phyloP scores from a whole-genome alignment of 2,888 invertebrate species.

The Podotricha telesiphe region DNA sequence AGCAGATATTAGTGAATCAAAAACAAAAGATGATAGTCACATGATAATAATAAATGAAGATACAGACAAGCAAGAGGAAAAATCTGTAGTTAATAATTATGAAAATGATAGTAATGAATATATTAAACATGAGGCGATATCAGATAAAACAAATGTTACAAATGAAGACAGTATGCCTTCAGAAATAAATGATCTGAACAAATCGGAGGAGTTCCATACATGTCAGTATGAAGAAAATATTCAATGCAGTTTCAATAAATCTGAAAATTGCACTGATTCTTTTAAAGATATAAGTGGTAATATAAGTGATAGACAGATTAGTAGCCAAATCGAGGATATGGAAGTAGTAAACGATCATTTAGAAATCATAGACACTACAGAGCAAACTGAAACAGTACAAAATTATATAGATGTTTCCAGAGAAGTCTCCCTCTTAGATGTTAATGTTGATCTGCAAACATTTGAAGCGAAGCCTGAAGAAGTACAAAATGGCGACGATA shows the following conservation, averaged over 20 bases:
- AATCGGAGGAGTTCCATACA: not conserved
- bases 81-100: not conserved
- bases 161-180: not conserved
- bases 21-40: not conserved
- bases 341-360: constrained; percentile 24
- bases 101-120: not conserved
- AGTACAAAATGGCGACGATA: constrained; percentile 61
- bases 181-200: not conserved
- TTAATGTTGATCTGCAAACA: constrained; percentile 30
- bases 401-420: constrained; percentile 50
- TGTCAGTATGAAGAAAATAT: not conserved
- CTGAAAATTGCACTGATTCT: constrained; percentile 29
- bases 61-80: not conserved
- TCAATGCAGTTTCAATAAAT: not conserved
- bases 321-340: constrained; percentile 34
- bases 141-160: not conserved
- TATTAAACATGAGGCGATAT: not conserved
- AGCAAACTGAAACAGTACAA: constrained; percentile 74
- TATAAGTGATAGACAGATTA: constrained; percentile 29
- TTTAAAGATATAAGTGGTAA: constrained; percentile 29
- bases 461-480: constrained; percentile 56
- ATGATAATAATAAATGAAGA: not conserved
- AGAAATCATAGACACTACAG: constrained; percentile 35
- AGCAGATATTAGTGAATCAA: not conserved
- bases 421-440: constrained; percentile 28